Evolutionary conservation across 2,797 vertebrate species (phyloP).

Genomic region (Podarcis siculus): DNA sequence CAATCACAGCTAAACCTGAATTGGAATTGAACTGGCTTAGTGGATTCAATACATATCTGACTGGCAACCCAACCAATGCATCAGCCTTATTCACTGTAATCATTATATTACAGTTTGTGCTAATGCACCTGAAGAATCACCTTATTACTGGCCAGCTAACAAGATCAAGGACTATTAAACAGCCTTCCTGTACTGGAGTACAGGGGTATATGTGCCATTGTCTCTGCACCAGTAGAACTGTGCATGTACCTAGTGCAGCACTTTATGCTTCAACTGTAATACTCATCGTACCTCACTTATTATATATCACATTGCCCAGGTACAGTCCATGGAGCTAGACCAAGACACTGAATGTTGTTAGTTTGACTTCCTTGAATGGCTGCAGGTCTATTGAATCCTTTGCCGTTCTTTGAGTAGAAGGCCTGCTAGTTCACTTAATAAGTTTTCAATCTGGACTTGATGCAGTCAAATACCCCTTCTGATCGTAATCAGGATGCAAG

Average conservation of each 20-base stretch:
- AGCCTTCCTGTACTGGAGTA: background rate
- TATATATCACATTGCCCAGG: background rate
- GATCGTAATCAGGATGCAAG: constrained; percentile 41
- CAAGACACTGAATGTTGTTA: constrained; percentile 40
- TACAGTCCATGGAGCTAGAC: background rate
- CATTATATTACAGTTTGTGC: background rate
- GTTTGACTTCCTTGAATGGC: background rate
- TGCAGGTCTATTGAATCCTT: constrained; percentile 42
- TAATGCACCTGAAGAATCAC: background rate
- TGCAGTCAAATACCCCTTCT: constrained; percentile 59
- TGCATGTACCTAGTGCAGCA: background rate
- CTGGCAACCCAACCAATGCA: background rate
- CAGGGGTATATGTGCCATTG: background rate
- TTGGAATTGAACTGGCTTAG: background rate
- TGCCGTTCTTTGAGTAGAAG: constrained; percentile 14
- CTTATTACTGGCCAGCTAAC: background rate
- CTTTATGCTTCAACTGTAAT: too few relatives aligned
- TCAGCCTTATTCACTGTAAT: background rate
- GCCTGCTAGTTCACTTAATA: constrained; percentile 57
- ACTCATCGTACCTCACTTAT: background rate
- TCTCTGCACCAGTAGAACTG: background rate
- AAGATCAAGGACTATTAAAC: background rate
- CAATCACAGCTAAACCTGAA: background rate
- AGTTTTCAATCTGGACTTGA: constrained; percentile 43
- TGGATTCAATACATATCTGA: background rate